Conservation (phyloP, 1,140 invertebrate species). For the Steinernema khuongi region DNA sequence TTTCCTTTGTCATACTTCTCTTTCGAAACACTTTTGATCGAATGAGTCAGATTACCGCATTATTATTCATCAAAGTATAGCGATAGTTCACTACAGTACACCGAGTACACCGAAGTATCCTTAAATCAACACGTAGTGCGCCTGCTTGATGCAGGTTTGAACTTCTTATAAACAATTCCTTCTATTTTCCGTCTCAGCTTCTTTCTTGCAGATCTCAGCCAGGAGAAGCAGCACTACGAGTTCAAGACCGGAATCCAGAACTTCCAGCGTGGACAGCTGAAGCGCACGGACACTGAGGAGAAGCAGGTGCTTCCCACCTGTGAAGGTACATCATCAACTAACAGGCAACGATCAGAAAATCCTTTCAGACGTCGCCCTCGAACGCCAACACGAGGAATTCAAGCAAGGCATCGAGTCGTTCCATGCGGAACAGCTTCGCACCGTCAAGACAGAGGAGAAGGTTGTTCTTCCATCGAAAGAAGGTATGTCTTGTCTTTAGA, state of each 20-base stretch:
- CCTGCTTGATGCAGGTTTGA: no score
- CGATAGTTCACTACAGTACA: no score
- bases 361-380: slow-evolving; percentile 39
- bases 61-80: no score
- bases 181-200: not conserved
- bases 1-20: no score
- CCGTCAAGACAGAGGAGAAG: slow-evolving; percentile 51
- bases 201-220: slow-evolving; percentile 33
- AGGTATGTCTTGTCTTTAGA: slow-evolving; percentile 18
- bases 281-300: slow-evolving; percentile 46
- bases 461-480: slow-evolving; percentile 49
- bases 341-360: slow-evolving; percentile 9
- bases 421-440: slow-evolving; percentile 55
- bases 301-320: slow-evolving; percentile 47
- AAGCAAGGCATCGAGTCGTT: slow-evolving; percentile 57
- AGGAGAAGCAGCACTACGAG: slow-evolving; percentile 40
- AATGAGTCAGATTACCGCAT: no score
- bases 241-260: slow-evolving; percentile 54
- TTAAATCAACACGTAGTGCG: no score
- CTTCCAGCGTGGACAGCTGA: slow-evolving; percentile 58
- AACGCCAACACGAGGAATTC: slow-evolving; percentile 46
- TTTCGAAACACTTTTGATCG: no score
- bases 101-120: no score
- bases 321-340: slow-evolving; percentile 24
- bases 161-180: no score